phyloP scores from a whole-genome alignment of 2,888 invertebrate species.

The Odontocerum albicorne region DNA sequence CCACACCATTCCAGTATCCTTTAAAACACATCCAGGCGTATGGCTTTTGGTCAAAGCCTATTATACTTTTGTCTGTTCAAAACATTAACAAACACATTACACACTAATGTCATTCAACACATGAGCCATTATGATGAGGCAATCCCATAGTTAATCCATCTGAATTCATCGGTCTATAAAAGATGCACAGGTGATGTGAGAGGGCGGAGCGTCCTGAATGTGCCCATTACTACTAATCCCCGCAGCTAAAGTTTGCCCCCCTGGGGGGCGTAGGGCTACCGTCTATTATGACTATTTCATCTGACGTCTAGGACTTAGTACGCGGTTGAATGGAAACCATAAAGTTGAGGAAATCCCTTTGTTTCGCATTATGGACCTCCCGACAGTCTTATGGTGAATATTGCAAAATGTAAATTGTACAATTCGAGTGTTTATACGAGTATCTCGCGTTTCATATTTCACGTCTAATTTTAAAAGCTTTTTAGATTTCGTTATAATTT shows the following conservation, averaged over 20 bases:
- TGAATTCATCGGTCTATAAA: constrained; percentile 29
- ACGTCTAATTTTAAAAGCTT: too few relatives aligned
- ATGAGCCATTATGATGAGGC: neutral
- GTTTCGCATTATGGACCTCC: neutral
- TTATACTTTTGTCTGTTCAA: constrained; percentile 7
- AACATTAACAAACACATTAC: constrained; percentile 4
- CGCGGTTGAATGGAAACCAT: neutral
- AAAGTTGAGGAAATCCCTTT: neutral
- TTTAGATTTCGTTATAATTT: too few relatives aligned
- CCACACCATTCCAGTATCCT: neutral
- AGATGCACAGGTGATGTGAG: constrained; percentile 22
- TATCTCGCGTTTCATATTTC: too few relatives aligned
- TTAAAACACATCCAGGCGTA: constrained; percentile 1
- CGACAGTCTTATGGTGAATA: too few relatives aligned
- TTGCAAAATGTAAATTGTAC: too few relatives aligned
- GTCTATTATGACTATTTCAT: constrained; percentile 27
- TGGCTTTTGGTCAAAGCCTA: neutral
- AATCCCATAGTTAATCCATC: constrained; percentile 22
- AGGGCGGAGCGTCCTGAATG: constrained; percentile 17
- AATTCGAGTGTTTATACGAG: too few relatives aligned
- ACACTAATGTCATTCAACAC: neutral
- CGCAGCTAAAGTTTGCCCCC: constrained; percentile 23
- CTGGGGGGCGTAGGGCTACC: constrained; percentile 12
- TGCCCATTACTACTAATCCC: constrained; percentile 33
- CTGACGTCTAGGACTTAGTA: constrained; percentile 11